Evolutionary conservation across 2,797 vertebrate species (phyloP).

Genomic region (Myripristis murdjan): DNA sequence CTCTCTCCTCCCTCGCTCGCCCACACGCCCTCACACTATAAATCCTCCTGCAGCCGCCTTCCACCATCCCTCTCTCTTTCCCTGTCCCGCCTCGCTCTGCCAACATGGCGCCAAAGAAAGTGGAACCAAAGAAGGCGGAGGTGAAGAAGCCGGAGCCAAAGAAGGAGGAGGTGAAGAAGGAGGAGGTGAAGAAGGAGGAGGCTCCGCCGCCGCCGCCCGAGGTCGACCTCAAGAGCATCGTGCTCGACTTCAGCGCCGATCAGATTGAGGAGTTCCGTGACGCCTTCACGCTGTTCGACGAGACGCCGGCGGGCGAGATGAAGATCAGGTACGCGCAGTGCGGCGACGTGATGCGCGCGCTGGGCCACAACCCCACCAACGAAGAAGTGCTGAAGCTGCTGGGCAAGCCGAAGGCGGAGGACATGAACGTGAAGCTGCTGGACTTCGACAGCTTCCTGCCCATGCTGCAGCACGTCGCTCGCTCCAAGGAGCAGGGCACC

Average conservation of each 20-base stretch:
- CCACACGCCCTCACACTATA: constrained; percentile 29
- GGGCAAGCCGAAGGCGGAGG: constrained; percentile 93
- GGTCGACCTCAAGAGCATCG: constrained; percentile 91
- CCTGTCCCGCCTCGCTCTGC: not conserved
- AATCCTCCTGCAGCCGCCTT: not conserved
- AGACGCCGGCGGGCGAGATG: constrained; percentile 90
- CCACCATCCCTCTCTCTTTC: not conserved
- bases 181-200: constrained; percentile 75
- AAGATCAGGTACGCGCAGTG: constrained; percentile 94
- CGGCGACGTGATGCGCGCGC: constrained; percentile 92
- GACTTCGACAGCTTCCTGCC: constrained; percentile 97
- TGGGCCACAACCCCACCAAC: constrained; percentile 97
- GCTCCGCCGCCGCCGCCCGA: constrained; percentile 68
- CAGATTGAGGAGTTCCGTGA: constrained; percentile 92
- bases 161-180: constrained; percentile 81
- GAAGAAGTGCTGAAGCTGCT: constrained; percentile 92
- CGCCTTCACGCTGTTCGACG: constrained; percentile 94
- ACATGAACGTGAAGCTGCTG: constrained; percentile 90
- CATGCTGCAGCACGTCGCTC: constrained; percentile 94
- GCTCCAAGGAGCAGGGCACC: constrained; percentile 94
- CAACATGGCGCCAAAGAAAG: constrained; percentile 86
- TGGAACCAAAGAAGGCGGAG: constrained; percentile 85
- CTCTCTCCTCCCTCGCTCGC: not conserved
- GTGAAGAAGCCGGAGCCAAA: constrained; percentile 83
- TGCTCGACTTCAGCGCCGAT: constrained; percentile 84